Percentiles rank a stretch among this genome's conserved stretches.
These are phyloP conservation scores for Leptogaster cylindrica DNA, from an alignment of 2,888 invertebrate genomes.

Conservation along the genomic window DNA sequence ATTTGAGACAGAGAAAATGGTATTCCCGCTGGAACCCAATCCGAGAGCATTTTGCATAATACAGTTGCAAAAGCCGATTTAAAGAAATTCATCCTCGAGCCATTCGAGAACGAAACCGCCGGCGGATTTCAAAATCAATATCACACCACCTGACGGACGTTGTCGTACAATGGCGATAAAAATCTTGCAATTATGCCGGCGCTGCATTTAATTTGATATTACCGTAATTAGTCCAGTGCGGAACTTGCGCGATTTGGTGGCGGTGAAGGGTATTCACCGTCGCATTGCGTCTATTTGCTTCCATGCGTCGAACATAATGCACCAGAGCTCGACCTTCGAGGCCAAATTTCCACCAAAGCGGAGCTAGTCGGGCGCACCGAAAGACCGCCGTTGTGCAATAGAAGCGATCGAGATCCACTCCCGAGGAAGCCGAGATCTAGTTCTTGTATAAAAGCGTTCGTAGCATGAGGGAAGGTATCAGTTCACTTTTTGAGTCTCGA, in stretches of 20 bases:
- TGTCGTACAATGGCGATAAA: conserved; percentile 3
- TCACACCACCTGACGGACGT: background rate
- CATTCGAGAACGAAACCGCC: conserved; percentile 1
- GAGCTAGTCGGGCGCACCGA: conserved; percentile 1
- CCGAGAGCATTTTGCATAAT: conserved; percentile 26
- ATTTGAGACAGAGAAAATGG: too few relatives aligned
- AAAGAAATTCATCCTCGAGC: conserved; percentile 15
- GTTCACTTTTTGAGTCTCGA: background rate
- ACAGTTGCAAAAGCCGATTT: conserved; percentile 8
- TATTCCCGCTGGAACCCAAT: too few relatives aligned
- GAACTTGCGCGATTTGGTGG: conserved; percentile 8
- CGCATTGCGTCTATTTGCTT: conserved; percentile 3
- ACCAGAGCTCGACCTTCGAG: conserved; percentile 32
- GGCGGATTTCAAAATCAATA: conserved; percentile 12
- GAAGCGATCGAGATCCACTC: background rate
- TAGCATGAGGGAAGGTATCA: conserved; percentile 6
- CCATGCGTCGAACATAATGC: conserved; percentile 9
- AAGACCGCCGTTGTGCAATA: conserved; percentile 26
- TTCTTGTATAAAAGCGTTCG: conserved; percentile 13
- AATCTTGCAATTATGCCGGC: conserved; percentile 19
- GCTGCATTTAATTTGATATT: conserved; percentile 26
- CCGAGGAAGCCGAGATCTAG: conserved; percentile 4
- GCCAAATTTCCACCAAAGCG: conserved; percentile 1
- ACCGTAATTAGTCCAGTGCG: conserved; percentile 27
- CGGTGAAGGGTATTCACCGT: conserved; percentile 10